A percentile compares a stretch with the other conserved stretches of the same genome.
phyloP scores from a whole-genome alignment of 1,140 invertebrate genomes.

The Penaeus indicus region DNA sequence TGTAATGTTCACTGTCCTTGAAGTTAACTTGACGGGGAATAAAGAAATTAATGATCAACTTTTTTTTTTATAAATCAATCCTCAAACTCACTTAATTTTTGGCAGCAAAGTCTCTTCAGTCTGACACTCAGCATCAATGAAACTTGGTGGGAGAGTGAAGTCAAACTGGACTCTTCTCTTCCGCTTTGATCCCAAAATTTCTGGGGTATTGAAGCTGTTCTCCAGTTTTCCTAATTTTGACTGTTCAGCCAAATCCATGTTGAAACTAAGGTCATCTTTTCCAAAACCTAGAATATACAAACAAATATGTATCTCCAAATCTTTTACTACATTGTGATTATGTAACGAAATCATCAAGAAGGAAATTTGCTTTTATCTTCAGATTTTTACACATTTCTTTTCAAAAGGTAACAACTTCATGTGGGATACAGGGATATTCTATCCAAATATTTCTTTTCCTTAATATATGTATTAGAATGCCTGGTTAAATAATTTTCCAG shows the following conservation, averaged over 20 bases:
- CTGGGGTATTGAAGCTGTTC: not conserved
- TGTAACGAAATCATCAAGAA: too few relatives aligned
- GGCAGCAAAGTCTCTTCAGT: conserved; percentile 47
- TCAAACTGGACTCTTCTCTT: conserved; percentile 41
- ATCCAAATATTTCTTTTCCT: not conserved
- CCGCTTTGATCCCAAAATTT: not conserved
- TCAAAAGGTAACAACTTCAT: not conserved
- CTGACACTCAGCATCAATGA: conserved; percentile 47
- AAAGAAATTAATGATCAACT: conserved; percentile 3
- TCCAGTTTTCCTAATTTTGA: conserved; percentile 35
- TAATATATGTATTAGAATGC: not conserved
- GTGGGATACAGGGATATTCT: not conserved
- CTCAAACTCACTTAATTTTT: conserved; percentile 35
- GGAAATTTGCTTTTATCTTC: not conserved
- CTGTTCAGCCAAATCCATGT: conserved; percentile 42
- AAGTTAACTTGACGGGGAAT: not conserved
- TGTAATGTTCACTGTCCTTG: not conserved
- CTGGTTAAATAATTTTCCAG: not conserved
- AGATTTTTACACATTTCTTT: not conserved
- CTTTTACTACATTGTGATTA: not conserved
- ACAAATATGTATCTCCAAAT: not conserved
- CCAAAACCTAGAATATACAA: conserved; percentile 36
- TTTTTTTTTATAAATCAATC: not conserved
- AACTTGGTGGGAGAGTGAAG: not conserved
- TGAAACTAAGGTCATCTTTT: conserved; percentile 22